These are phyloP conservation scores for Mamestra brassicae DNA, from an alignment of 2,888 invertebrate genomes.

Conservation along the genomic window DNA sequence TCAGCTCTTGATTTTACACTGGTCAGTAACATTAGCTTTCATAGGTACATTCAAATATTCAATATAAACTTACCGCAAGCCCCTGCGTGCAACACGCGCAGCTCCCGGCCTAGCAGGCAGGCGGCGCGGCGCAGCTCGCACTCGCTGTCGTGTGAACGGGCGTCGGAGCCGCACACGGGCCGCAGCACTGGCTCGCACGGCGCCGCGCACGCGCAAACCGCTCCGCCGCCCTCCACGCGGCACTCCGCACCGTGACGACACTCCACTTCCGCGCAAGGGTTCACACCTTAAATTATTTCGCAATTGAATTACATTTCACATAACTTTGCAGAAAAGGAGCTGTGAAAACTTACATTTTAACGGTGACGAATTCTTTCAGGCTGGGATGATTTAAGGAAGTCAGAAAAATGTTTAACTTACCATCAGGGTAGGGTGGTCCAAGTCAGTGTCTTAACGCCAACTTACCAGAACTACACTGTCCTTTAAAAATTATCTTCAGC, in stretches of 20 bases:
- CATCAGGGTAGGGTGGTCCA: no score
- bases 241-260: conserved; percentile 96
- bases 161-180: conserved; percentile 96
- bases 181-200: conserved; percentile 95
- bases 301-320: neutral
- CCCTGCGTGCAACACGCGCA: conserved; percentile 85
- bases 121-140: conserved; percentile 95
- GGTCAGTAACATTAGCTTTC: no score
- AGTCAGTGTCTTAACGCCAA: no score
- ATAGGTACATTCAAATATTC: no score
- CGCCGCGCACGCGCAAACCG: conserved; percentile 96
- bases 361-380: neutral
- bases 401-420: no score
- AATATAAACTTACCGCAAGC: conserved; percentile 81
- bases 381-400: neutral
- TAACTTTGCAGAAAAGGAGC: neutral
- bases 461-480: conserved; percentile 95
- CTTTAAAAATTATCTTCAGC: conserved; percentile 95
- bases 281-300: conserved; percentile 91
- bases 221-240: conserved; percentile 94
- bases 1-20: neutral
- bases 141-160: conserved; percentile 95
- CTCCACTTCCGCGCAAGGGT: conserved; percentile 95
- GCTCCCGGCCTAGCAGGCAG: conserved; percentile 91
- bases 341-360: no score